A percentile compares a stretch with the other conserved stretches of the same genome.
Evolutionary conservation across 2,888 invertebrate species (phyloP).

Genomic region (Gymnocheta viridis): DNA sequence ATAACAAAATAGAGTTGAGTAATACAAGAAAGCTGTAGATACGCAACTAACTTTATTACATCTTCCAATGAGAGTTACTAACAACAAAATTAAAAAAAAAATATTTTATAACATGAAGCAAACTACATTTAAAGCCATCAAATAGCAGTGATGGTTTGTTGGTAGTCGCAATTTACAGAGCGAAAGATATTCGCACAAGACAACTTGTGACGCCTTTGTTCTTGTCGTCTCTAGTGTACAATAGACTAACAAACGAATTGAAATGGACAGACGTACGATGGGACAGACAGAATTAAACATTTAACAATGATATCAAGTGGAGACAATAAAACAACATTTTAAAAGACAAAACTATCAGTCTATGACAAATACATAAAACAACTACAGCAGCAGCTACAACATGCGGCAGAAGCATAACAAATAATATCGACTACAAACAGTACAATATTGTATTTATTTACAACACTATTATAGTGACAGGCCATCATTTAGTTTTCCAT

Average conservation of each 20-base stretch:
- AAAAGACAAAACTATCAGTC: conserved; percentile 65
- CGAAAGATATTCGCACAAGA: conserved; percentile 30
- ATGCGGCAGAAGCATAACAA: conserved; percentile 3
- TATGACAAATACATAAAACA: conserved; percentile 57
- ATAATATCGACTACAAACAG: conserved; percentile 22
- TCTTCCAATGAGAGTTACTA: conserved; percentile 51
- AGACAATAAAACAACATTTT: conserved; percentile 70
- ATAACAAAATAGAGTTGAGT: conserved; percentile 24
- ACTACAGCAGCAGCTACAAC: conserved; percentile 16
- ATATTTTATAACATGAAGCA: conserved; percentile 34
- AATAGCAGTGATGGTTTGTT: conserved; percentile 32
- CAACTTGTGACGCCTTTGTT: conserved; percentile 69
- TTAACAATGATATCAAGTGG: conserved; percentile 64
- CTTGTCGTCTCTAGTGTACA: conserved; percentile 44
- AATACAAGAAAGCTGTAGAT: conserved; percentile 56
- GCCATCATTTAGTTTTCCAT: conserved; percentile 57
- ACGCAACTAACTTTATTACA: conserved; percentile 68
- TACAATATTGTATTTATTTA: conserved; percentile 64
- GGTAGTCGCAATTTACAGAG: conserved; percentile 45
- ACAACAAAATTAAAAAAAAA: conserved; percentile 10
- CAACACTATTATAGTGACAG: conserved; percentile 60
- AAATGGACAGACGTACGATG: conserved; percentile 1
- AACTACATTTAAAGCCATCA: conserved; percentile 44
- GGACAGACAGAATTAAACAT: conserved; percentile 54
- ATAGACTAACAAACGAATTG: conserved; percentile 25